phyloP scores from a whole-genome alignment of 2,113 vertebrate species.

The Sylvicapra grimmia region DNA sequence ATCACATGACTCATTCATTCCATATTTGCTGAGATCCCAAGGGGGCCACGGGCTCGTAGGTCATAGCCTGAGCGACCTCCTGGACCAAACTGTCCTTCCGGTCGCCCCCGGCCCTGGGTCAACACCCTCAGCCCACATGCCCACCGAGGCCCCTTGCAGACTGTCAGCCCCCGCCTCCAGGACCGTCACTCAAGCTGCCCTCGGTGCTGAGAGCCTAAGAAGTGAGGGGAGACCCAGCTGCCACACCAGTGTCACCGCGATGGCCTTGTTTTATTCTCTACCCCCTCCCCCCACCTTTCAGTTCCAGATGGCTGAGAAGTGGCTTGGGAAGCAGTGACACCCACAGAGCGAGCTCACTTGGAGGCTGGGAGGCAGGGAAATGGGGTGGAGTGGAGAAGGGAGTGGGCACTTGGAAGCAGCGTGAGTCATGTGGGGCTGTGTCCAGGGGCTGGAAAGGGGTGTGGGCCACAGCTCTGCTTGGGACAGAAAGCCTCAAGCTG shows the following conservation, averaged over 20 bases:
- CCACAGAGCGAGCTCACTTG: background rate
- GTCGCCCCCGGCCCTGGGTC: fast-evolving
- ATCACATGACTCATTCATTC: no score
- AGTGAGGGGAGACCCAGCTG: background rate
- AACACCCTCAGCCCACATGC: background rate
- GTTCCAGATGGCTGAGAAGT: background rate
- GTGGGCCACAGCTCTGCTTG: background rate
- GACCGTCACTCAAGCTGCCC: background rate
- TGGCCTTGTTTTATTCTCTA: background rate
- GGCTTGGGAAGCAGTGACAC: background rate
- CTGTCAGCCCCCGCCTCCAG: background rate
- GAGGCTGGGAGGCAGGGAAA: background rate
- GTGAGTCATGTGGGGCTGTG: background rate
- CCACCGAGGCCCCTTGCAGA: background rate
- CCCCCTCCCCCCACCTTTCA: background rate
- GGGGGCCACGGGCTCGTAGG: background rate
- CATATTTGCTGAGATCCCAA: background rate
- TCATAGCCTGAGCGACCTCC: background rate
- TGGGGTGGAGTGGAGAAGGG: no score
- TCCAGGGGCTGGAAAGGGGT: background rate
- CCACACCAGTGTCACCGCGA: fast-evolving
- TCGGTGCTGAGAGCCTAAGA: background rate
- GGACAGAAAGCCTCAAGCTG: background rate
- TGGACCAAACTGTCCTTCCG: background rate
- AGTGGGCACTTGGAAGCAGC: background rate